Conservation (phyloP, 2,797 vertebrate genomes). For the Meriones psammophilus region DNA sequence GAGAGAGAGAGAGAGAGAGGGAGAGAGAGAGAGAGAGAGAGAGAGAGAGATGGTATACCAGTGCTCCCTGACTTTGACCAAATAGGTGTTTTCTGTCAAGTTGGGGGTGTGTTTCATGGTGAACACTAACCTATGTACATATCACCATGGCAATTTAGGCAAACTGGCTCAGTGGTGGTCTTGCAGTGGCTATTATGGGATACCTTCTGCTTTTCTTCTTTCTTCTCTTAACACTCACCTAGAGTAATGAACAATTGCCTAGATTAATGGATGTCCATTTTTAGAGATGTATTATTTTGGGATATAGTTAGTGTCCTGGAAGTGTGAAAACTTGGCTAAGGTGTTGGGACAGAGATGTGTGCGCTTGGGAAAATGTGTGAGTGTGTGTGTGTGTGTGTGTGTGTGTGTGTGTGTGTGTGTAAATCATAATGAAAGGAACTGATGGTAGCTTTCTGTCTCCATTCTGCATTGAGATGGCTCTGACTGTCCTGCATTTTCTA, state of each 20-base stretch:
- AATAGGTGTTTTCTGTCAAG: conserved; percentile 88
- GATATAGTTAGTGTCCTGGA: background rate
- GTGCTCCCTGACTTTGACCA: conserved; percentile 87
- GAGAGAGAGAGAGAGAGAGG: too few species aligned
- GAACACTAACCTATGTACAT: conserved; percentile 90
- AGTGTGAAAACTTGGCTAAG: background rate
- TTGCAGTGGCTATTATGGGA: conserved; percentile 82
- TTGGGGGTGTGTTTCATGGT: conserved; percentile 89
- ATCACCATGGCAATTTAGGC: conserved; percentile 86
- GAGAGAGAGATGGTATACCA: conserved; percentile 81
- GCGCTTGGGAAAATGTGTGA: background rate
- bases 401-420: background rate
- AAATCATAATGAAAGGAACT: background rate
- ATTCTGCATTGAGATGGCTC: background rate
- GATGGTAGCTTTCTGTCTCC: background rate
- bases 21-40: conserved; percentile 27
- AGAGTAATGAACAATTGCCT: conserved; percentile 52
- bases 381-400: too few species aligned
- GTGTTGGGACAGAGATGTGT: background rate
- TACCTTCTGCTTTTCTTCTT: conserved; percentile 73
- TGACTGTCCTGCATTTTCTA: background rate
- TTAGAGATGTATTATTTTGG: background rate
- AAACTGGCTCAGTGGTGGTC: conserved; percentile 60
- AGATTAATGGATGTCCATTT: conserved; percentile 17
- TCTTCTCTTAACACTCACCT: conserved; percentile 1